Base-by-base conservation (phyloP, 2,888 invertebrate genomes). In the Aphodius granarius region DNA sequence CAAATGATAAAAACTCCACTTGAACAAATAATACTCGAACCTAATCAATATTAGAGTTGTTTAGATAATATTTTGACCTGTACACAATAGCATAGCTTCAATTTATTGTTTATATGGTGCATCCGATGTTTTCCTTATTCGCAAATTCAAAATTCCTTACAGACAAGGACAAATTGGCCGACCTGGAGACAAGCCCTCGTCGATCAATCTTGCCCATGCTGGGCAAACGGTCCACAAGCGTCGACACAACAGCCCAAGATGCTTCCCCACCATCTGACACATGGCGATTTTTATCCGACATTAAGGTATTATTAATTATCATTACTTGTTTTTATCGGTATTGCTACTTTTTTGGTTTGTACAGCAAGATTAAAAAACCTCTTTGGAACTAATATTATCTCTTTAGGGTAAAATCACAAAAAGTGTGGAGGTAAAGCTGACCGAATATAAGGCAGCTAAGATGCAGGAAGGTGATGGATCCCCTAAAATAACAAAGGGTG, bases 341-440 rank as follows among this genome's bases (percentile, higher is more conserved):
- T 0, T 43, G 43, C 43, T 3, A 43, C 6, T 6, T 43, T 13
- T 43, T 43, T 6, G 43, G 1, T 9, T 6, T 43, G 43, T 13
- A 43, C 13, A 9, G 6, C 43, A 43, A 2, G 3, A 43, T 43
- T 6, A 43, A 43, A 43, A 43, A 43, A 43, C 43, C 6, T 3
- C 1, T 43, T 43, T 43, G 43, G 43, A 43, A 43, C 9, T 66
- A 73, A 3, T 22, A 23, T 23, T 72, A 76, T 77, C 62, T 76
- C 83, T 9, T n/a, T 75, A 86, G 85, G 93, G 92, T 71, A 93
- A 94, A 87, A 92, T 94, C 78, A 91, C 93, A 63, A 94, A 94
- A 84, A 94, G 93, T 63, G 93, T 94, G 71, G 94, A 94, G 84
- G 94, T 94, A 78, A 94, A 93, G 87, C 89, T 94, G 75, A 92